phyloP scores from a whole-genome alignment of 2,113 vertebrate species.

The Pogonocichla stellata region DNA sequence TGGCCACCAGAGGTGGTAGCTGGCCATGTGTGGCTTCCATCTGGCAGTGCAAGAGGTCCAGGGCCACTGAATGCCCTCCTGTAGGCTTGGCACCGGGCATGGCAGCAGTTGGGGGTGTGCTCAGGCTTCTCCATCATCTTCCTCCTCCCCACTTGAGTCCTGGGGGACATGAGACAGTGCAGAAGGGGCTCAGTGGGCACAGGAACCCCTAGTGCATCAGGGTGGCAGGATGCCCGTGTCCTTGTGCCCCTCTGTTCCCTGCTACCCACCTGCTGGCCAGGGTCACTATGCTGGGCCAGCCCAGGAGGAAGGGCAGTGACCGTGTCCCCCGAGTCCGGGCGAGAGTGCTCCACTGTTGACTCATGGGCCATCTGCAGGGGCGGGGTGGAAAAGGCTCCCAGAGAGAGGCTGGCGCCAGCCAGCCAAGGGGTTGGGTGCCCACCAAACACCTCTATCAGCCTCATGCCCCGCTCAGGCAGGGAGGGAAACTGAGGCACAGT shows the following conservation, averaged over 20 bases:
- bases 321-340: not conserved
- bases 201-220: rapidly evolving
- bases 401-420: not conserved
- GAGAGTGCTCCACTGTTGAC: constrained; percentile 44
- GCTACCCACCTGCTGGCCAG: constrained; percentile 9
- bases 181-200: not conserved
- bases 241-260: not conserved
- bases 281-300: not conserved
- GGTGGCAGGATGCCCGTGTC: not conserved
- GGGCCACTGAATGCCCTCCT: rapidly evolving
- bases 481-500: not conserved
- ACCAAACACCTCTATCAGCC: rapidly evolving
- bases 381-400: not conserved
- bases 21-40: rapidly evolving
- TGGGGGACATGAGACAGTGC: not conserved
- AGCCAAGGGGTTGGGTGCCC: not conserved
- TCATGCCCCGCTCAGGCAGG: rapidly evolving
- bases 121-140: constrained; percentile 43
- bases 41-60: not conserved
- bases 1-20: not conserved
- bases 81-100: not conserved
- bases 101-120: not conserved
- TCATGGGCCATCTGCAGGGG: constrained; percentile 80
- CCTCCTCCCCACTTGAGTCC: not conserved
- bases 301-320: not conserved